Conservation (phyloP, 2,113 vertebrate genomes). For the Heterotis niloticus region DNA sequence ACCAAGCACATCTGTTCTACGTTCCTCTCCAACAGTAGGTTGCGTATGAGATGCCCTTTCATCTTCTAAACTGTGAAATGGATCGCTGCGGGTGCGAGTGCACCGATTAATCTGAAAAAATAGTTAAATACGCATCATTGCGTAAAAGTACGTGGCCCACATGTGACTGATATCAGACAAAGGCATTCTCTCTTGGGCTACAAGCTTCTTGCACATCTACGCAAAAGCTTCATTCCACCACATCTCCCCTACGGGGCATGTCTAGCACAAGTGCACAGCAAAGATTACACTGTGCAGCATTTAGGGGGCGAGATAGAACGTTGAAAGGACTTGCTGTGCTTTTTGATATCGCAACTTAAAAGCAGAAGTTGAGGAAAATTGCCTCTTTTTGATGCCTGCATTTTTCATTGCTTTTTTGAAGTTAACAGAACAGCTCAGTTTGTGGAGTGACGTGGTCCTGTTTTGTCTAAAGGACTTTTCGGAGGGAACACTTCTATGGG, state of each 20-base stretch:
- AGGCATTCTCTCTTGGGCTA: background rate
- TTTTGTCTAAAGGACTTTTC: slow-evolving; percentile 3
- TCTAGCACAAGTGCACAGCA: slow-evolving; percentile 1
- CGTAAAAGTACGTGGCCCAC: background rate
- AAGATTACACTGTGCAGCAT: background rate
- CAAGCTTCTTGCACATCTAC: background rate
- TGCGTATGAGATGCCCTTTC: background rate
- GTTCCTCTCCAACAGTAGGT: background rate
- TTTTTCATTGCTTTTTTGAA: slow-evolving; percentile 4
- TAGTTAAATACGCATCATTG: background rate
- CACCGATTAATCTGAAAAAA: background rate
- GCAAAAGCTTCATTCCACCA: background rate
- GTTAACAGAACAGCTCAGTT: background rate
- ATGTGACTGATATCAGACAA: background rate
- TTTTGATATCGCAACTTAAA: background rate
- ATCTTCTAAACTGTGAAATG: slow-evolving; percentile 13
- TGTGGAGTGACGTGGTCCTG: background rate
- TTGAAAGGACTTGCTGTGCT: background rate
- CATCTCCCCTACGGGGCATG: background rate
- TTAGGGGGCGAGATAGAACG: background rate
- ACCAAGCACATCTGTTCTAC: background rate
- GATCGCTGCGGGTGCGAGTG: background rate
- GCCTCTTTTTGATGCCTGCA: background rate
- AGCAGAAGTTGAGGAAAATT: background rate
- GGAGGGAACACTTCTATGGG: background rate